Evolutionary conservation across 2,888 invertebrate species (phyloP).

Genomic region (Lithophane leautieri): DNA sequence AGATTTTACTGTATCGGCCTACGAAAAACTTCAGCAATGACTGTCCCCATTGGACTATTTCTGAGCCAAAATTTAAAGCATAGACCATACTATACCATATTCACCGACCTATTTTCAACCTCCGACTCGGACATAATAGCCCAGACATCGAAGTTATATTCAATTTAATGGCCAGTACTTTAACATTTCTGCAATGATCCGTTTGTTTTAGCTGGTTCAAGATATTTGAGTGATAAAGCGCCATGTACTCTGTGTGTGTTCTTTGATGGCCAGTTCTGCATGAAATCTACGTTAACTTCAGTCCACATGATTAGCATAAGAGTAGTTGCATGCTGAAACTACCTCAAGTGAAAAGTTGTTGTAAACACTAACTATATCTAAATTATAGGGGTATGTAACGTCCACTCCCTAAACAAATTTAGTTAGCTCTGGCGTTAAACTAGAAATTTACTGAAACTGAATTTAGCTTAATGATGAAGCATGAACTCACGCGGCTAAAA

Average conservation of each 20-base stretch:
- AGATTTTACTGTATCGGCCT: neutral
- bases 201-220: neutral
- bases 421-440: slow-evolving; percentile 50
- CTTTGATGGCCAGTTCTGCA: slow-evolving; percentile 4
- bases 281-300: slow-evolving; percentile 4
- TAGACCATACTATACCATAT: slow-evolving; percentile 38
- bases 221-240: slow-evolving; percentile 1
- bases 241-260: neutral
- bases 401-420: slow-evolving; percentile 57
- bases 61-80: slow-evolving; percentile 20
- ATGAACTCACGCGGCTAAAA: slow-evolving; percentile 52
- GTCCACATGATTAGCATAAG: slow-evolving; percentile 32
- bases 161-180: slow-evolving; percentile 32
- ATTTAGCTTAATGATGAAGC: slow-evolving; percentile 60
- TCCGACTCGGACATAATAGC: neutral
- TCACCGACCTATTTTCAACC: slow-evolving; percentile 30
- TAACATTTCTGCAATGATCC: slow-evolving; percentile 15
- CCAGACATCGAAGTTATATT: slow-evolving; percentile 31
- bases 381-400: slow-evolving; percentile 44
- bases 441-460: slow-evolving; percentile 65
- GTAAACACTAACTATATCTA: slow-evolving; percentile 32
- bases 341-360: slow-evolving; percentile 27
- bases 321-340: slow-evolving; percentile 30
- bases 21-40: slow-evolving; percentile 3
- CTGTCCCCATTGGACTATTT: neutral